Evolutionary conservation across 53 echinoderm and acorn worm species (phyloP), one percentile per base, ranked within the genome.

Genomic region (Pentamera pediparva): DNA sequence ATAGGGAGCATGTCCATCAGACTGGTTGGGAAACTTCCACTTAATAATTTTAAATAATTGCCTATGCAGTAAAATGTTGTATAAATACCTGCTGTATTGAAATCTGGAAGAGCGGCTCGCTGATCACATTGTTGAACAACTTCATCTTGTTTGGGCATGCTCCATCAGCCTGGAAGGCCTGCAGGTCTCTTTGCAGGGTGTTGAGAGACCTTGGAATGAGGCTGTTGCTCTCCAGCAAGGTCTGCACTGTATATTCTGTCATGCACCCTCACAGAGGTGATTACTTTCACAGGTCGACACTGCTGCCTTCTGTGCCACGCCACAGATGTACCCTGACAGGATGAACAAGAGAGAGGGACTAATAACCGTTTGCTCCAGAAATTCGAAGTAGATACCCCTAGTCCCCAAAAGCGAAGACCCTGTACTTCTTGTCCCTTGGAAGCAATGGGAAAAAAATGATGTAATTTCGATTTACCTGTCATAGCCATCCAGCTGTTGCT

Each of bases 401-500:
- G 54, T 54, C 20, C 28, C 18, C 25, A 22, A 54, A 19, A 19
- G 54, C 54, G 28, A 54, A 54, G 54, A 54, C 54, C 28, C 54
- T 54, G 54, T 54, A 54, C 6, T 54, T 15, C 28, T 15, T 54
- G 11, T 54, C 20, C 54, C 54, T 54, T 22, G 54, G 54, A 15
- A 54, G 54, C 54, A 9, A 18, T 54, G 10, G 24, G 4, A 54
- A 54, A 54, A 54, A 53, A 27, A 18, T 26, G 54, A 19, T 24
- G 20, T 24, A 19, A 1, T 3, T 19, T n/a, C 18, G 10, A 54
- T 28, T 22, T 54, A 54, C 54, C 54, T 54, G 54, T 54, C 54
- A 54, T 54, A 19, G 9, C 54, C 54, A 54, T 54, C 54, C 54
- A 54, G 18, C 54, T 54, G 54, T 54, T 54, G 54, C 28, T 54